Conservation (phyloP, 2,797 vertebrate genomes). For the Megaceryle alcyon region DNA sequence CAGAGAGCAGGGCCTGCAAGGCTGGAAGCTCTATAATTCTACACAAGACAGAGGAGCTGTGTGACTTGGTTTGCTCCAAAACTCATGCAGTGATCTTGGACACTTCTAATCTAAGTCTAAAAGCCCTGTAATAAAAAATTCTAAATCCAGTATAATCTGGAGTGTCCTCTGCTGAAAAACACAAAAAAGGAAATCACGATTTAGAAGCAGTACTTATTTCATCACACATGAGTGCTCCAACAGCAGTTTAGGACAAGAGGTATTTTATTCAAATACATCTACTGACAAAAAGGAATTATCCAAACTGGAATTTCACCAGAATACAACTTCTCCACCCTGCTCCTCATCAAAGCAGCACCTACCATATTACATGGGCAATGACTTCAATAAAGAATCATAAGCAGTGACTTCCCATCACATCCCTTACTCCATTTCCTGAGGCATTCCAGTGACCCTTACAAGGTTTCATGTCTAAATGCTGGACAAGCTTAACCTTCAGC, state of each 20-base stretch:
- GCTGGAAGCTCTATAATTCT: background rate
- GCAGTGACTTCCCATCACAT: background rate
- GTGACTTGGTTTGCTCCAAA: background rate
- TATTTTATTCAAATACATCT: background rate
- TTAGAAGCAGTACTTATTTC: background rate
- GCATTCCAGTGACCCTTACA: background rate
- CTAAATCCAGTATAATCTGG: background rate
- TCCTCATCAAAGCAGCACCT: background rate
- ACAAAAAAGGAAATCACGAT: background rate
- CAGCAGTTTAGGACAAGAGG: background rate
- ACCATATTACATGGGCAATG: background rate
- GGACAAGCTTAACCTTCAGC: background rate
- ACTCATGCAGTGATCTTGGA: background rate
- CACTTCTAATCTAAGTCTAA: background rate
- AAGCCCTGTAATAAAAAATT: background rate
- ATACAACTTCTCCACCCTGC: background rate
- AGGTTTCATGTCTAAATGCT: background rate
- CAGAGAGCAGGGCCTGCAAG: background rate
- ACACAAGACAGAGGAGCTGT: background rate
- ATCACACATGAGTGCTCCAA: background rate
- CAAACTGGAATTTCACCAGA: background rate
- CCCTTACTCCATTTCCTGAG: background rate
- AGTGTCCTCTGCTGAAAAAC: background rate
- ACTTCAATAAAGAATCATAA: background rate
- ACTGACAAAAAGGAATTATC: background rate